Base-by-base conservation (phyloP, 2,888 invertebrate genomes). In the Lasioglossum villosulum region DNA sequence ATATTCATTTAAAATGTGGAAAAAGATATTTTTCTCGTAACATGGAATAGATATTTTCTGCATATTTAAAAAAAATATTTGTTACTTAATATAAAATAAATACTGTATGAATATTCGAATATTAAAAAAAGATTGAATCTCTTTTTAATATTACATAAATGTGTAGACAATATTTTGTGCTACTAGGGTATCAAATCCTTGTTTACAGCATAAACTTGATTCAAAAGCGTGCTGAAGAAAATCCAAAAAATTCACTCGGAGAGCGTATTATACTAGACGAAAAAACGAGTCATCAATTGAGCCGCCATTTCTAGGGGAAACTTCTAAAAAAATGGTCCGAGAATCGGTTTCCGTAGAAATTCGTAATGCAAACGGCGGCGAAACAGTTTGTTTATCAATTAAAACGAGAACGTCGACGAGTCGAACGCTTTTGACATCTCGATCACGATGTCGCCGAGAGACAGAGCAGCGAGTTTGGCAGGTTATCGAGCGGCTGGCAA, bases 401-500 rank as follows among this genome's bases (percentile, higher is more conserved):
- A 63, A 63, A 63, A 6, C 59, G 16, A 2, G 59, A 27, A 16
- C 27, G 27, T 30, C 59, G 59, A 63, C 16, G 59, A 27, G 16
- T 16, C 59, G 5, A 16, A 30, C 27, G 59, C 27, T 63, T 70
- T 72, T 30, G 75, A 80, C 63, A 71, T 74, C 27, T 48, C 27
- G 63, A 71, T 48, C 42, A 30, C 34, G 48, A 27, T 37, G 52
- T 42, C 30, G 39, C 27, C 45, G 1, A 4, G 68, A 71, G 74
- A 70, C 48, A 52, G 52, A 34, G 70, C 16, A 59, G 45, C 42
- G 63, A 80, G 71, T 81, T 81, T 81, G 81, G 71, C 75, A 72
- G 81, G 48, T 83, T 83, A 81, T 81, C 81, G 83, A 83, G 59
- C 83, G 81, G 63, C 39, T 68, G 71, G 71, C 48, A 74, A 73